These are phyloP conservation scores for Tetraodon nigroviridis DNA, from an alignment of 2,113 vertebrate species.

Conservation along the genomic window DNA sequence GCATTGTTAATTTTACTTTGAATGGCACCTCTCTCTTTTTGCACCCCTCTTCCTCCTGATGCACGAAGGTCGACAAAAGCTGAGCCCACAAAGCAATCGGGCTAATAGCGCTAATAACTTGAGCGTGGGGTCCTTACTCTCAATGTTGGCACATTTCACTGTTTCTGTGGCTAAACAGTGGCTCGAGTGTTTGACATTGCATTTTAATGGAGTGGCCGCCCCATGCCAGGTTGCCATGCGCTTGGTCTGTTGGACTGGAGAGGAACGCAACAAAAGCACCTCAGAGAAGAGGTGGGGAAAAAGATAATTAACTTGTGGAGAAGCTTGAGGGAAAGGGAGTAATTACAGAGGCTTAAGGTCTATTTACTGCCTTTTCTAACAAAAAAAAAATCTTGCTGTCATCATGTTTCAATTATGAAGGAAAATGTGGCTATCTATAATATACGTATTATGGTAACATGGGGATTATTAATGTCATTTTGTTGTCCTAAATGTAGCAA, in stretches of 20 bases:
- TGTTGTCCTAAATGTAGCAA: too few species aligned
- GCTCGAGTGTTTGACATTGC: constrained; percentile 72
- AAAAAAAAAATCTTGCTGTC: constrained; percentile 14
- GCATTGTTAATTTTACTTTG: constrained; percentile 71
- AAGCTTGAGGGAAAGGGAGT: constrained; percentile 27
- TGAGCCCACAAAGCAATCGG: constrained; percentile 69
- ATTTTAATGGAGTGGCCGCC: constrained; percentile 66
- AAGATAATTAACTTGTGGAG: constrained; percentile 61
- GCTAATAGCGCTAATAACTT: constrained; percentile 78
- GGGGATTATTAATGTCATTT: too few species aligned
- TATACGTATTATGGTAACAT: too few species aligned
- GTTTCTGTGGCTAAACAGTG: constrained; percentile 75
- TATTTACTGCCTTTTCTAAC: neutral
- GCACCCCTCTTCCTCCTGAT: constrained; percentile 44
- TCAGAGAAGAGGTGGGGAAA: constrained; percentile 32
- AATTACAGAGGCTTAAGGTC: constrained; percentile 18
- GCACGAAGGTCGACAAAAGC: constrained; percentile 57
- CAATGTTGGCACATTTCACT: constrained; percentile 74
- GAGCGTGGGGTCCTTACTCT: constrained; percentile 67
- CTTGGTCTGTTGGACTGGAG: constrained; percentile 51
- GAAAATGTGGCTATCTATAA: too few species aligned
- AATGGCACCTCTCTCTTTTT: constrained; percentile 59
- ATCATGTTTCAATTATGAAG: constrained; percentile 19
- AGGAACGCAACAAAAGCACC: constrained; percentile 57
- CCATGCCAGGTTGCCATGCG: constrained; percentile 67